Evolutionary conservation across 2,113 vertebrate genomes (phyloP).

Genomic region (Clarias macrocephalus): DNA sequence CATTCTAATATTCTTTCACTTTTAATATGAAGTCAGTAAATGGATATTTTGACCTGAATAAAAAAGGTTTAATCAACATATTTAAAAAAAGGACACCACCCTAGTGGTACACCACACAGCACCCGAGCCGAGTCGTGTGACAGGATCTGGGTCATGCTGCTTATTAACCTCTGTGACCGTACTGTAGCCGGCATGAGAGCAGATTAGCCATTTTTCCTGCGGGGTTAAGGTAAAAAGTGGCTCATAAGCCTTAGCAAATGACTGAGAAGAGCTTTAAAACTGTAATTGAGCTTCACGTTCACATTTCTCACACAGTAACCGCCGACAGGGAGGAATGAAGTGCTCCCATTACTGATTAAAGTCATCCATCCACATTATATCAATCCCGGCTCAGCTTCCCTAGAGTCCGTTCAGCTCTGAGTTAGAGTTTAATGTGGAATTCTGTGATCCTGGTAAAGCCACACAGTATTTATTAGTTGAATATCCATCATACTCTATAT

Average conservation of each 20-base stretch:
- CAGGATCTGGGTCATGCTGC: constrained; percentile 4
- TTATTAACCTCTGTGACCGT: constrained; percentile 3
- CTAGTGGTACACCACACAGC: too few species aligned
- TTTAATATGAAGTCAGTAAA: not conserved
- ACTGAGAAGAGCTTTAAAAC: constrained; percentile 3
- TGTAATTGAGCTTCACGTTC: constrained; percentile 6
- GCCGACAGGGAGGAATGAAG: not conserved
- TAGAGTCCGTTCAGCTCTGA: not conserved
- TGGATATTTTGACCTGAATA: constrained; percentile 1
- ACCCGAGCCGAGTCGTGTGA: not conserved
- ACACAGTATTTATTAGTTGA: not conserved
- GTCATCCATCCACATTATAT: constrained; percentile 1
- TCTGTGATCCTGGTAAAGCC: not conserved
- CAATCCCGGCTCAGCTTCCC: not conserved
- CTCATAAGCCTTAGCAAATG: not conserved
- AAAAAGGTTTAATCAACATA: not conserved
- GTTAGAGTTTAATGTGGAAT: not conserved
- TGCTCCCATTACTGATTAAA: constrained; percentile 17
- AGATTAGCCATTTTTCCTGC: not conserved
- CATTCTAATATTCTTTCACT: not conserved
- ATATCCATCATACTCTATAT: not conserved
- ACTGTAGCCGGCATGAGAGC: not conserved
- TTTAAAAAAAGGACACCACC: not conserved
- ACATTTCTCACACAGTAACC: not conserved
- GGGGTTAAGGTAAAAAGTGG: not conserved